Evolutionary conservation across 2,113 vertebrate species (phyloP), one percentile per base, ranked within the genome.

Genomic region (Lagopus leucura): DNA sequence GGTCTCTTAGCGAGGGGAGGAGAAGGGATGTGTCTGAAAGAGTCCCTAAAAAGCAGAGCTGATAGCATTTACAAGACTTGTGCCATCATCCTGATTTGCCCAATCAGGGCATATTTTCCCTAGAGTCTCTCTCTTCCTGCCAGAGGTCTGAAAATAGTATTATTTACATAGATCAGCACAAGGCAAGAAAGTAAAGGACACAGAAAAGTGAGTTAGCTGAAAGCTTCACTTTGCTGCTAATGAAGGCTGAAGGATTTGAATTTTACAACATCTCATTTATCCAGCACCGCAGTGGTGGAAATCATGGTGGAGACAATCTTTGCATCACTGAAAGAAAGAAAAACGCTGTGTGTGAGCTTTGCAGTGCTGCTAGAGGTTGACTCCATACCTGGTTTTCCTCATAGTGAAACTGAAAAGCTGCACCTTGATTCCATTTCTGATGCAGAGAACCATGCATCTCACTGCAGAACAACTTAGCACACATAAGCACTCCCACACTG

Each of bases 381-480:
- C 48, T 42, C 9, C 13, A 4, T 22, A 48, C n/a, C 13, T 38
- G 4, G 11, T 40, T 82, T 61, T 72, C 75, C 66, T 76, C 22
- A 15, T 1, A 43, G 43, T 11, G 65, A 69, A 79, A 82, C 34
- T 47, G 32, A 38, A 85, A 88, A 90, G 43, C 38, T 82, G 71
- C 21, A 25, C 63, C 61, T 60, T 82, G 48, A 36, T 80, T 77
- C 79, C 76, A n/a, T 76, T 93, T 69, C 75, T 74, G 65, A 40
- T 13, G 61, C 34, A 61, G 14, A 80, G 64, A 43, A 70, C 45
- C 52, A 28, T 6, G 15, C 13, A 20, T 86, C 91, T 80, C 82
- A 61, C 30, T 58, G 45, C 72, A 86, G 27, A 66, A 57, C 32
- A 79, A 32, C 38, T 74, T 42, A 27, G 45, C 47, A 45, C 8